Base-by-base conservation (phyloP, 2,888 invertebrate species). In the Cephus runcator region DNA sequence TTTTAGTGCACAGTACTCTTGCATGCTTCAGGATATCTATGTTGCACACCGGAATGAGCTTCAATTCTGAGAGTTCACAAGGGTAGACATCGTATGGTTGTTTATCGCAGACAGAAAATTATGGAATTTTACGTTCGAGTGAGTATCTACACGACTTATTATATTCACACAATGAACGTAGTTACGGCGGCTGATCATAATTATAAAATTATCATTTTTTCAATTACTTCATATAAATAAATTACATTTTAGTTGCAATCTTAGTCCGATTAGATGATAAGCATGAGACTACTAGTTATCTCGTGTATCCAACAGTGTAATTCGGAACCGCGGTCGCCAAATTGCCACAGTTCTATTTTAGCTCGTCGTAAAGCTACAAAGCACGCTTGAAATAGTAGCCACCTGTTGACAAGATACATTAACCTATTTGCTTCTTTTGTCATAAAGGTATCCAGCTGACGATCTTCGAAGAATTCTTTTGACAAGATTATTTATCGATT, bases 331-430 rank as follows among this genome's bases (percentile, higher is more conserved):
- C 9, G 6, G 23, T 23, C 56, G 56, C 56, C 23, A 56, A 56
- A 56, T 87, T 82, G 81, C 81, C 79, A 79, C 83, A 84, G 85
- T 81, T 85, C 81, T 82, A 79, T 83, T 90, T 88, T 86, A 87
- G 85, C 85, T 88, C 78, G 84, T 87, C 88, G 87, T 90, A 87
- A 88, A 89, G 87, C 86, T 84, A 87, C 88, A 89, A 89, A 90
- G 87, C 86, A 87, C 82, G 85, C 86, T 88, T 88, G 86, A 87
- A 90, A 90, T 90, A 89, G 87, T 88, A 84, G 86, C 91, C 91
- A 91, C 91, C 90, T 91, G 91, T 91, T 91, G 91, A 87, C 86
- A 86, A 86, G 87, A 89, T 89, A 90, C 89, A 90, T 90, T 90
- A 90, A 90, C 88, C 89, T 88, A 90, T 90, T 89, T 88, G 88